These are phyloP conservation scores for Aspidoscelis tigris DNA, from an alignment of 2,113 vertebrate genomes.

Conservation along the genomic window DNA sequence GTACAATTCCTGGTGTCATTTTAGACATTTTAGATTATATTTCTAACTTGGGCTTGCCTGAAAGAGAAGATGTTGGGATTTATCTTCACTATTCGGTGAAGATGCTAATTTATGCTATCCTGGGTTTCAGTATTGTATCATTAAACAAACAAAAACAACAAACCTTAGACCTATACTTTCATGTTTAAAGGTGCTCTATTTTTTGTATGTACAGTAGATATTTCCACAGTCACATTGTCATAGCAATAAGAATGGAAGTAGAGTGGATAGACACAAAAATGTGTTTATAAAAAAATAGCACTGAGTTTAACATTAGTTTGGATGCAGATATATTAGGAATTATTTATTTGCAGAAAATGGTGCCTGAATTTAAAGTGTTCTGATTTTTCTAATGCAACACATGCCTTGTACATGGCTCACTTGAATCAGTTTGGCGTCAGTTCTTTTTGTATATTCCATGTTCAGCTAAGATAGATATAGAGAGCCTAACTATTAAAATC, in stretches of 20 bases:
- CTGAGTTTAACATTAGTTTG: constrained; percentile 80
- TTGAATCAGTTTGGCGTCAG: constrained; percentile 68
- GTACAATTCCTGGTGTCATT: constrained; percentile 76
- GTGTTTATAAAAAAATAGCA: constrained; percentile 78
- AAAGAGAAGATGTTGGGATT: constrained; percentile 54
- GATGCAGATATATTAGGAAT: constrained; percentile 81
- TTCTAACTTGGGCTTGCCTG: constrained; percentile 64
- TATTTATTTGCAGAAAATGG: constrained; percentile 91
- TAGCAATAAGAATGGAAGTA: constrained; percentile 93
- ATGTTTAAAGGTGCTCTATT: constrained; percentile 90
- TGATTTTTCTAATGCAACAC: constrained; percentile 77
- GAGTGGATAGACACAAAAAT: constrained; percentile 79
- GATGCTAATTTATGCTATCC: constrained; percentile 66
- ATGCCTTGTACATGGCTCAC: constrained; percentile 91
- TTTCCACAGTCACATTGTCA: constrained; percentile 88
- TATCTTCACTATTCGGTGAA: constrained; percentile 61
- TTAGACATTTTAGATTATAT: constrained; percentile 71
- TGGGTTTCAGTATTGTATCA: constrained; percentile 78
- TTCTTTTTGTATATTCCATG: constrained; percentile 76
- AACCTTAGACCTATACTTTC: constrained; percentile 80
- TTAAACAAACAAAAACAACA: constrained; percentile 70
- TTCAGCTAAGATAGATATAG: constrained; percentile 74
- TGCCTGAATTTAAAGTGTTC: constrained; percentile 91
- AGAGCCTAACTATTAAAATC: constrained; percentile 56
- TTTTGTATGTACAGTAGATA: constrained; percentile 88